Evolutionary conservation across 2,113 vertebrate genomes (phyloP).

Genomic region (Pelmatolapia mariae): DNA sequence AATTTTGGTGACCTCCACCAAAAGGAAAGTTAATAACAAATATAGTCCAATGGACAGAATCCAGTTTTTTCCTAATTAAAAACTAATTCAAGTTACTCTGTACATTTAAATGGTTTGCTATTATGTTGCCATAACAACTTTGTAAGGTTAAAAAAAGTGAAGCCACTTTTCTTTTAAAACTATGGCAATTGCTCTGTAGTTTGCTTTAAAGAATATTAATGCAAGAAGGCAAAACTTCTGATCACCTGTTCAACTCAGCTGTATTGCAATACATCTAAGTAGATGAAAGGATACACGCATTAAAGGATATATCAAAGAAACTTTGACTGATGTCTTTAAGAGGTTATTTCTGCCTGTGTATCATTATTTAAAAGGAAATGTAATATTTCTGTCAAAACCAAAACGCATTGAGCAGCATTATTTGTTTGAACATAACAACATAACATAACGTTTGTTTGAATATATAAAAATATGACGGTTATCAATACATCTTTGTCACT

Average conservation of each 20-base stretch:
- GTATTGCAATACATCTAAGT: neutral
- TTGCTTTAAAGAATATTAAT: neutral
- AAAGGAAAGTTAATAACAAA: neutral
- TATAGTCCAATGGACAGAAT: neutral
- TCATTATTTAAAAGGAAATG: neutral
- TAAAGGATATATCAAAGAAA: neutral
- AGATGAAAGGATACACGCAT: neutral
- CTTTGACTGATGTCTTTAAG: neutral
- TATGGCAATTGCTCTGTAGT: neutral
- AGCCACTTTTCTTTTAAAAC: neutral
- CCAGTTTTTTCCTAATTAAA: neutral
- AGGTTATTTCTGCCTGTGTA: neutral
- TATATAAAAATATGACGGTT: neutral
- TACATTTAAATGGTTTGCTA: neutral
- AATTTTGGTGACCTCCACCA: neutral
- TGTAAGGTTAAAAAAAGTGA: neutral
- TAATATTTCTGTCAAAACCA: neutral
- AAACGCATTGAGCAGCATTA: neutral
- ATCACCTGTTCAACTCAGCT: neutral
- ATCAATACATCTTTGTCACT: neutral
- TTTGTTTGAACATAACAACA: neutral
- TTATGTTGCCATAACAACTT: neutral
- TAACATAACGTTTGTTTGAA: neutral
- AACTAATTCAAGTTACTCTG: neutral
- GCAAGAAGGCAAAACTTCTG: neutral